Conservation (phyloP, 2,113 vertebrate species). For the Hystrix cristata region DNA sequence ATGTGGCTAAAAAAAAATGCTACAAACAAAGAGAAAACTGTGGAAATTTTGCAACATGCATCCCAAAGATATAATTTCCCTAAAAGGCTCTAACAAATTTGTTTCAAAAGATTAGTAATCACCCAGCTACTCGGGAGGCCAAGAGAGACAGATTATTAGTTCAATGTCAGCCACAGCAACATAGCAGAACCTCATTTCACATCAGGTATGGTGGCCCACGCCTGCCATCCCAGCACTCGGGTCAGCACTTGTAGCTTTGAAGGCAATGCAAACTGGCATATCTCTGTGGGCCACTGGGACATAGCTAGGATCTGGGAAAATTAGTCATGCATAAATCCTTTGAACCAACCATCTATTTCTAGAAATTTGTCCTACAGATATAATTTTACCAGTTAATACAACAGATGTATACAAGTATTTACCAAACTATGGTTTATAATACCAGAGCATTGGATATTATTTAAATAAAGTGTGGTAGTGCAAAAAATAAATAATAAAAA, state of each 20-base stretch:
- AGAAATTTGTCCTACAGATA: background rate
- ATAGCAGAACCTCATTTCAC: background rate
- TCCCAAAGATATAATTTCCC: background rate
- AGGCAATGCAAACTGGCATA: background rate
- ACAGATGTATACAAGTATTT: background rate
- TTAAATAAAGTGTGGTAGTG: slow-evolving; percentile 18
- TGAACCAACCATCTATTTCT: background rate
- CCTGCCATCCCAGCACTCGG: background rate
- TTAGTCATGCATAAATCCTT: background rate
- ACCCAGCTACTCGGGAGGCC: background rate
- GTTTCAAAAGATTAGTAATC: background rate
- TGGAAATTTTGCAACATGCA: background rate
- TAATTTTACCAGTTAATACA: background rate
- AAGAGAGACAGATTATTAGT: background rate
- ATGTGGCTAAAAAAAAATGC: background rate
- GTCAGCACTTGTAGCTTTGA: background rate
- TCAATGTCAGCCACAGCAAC: background rate
- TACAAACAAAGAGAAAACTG: background rate
- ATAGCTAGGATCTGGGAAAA: background rate
- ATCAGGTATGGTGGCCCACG: background rate
- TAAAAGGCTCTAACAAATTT: background rate
- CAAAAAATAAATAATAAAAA: background rate
- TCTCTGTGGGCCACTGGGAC: background rate
- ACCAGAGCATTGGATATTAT: background rate
- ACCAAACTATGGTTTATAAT: background rate